Percentiles rank a stretch among this genome's conserved stretches.
phyloP scores from a whole-genome alignment of 2,113 vertebrate genomes.

The Gavialis gangeticus region DNA sequence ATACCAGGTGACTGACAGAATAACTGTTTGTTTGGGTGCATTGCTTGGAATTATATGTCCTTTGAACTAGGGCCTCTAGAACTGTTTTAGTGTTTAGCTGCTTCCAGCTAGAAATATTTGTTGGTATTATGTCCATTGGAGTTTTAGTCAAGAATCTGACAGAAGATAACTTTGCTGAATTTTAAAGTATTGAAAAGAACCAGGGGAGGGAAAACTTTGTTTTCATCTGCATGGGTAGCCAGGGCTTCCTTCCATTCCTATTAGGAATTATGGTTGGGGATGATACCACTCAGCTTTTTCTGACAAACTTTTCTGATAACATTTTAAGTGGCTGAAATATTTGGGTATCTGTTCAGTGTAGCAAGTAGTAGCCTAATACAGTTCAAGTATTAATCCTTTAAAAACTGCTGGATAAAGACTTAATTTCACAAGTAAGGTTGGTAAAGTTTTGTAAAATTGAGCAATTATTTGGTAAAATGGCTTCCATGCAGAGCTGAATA shows the following conservation, averaged over 20 bases:
- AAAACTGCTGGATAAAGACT: background rate
- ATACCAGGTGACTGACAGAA: background rate
- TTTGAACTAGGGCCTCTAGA: background rate
- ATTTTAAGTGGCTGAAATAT: background rate
- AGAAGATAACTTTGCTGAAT: slow-evolving; percentile 42
- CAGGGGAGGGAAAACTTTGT: background rate
- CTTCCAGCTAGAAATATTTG: background rate
- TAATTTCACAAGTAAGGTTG: background rate
- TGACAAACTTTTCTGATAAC: background rate
- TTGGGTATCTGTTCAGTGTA: background rate
- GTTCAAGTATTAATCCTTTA: accelerated
- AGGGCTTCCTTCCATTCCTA: background rate
- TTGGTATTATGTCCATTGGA: background rate
- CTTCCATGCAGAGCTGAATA: background rate
- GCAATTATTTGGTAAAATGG: background rate
- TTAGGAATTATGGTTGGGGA: background rate
- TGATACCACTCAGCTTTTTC: background rate
- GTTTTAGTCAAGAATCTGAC: slow-evolving; percentile 28
- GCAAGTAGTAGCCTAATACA: background rate
- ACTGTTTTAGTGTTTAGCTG: background rate
- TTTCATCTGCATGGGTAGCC: background rate
- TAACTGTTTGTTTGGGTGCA: background rate
- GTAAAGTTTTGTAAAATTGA: background rate
- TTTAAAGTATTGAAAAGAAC: background rate
- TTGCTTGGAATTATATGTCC: slow-evolving; percentile 26